Evolutionary conservation across 2,113 vertebrate genomes (phyloP).

Genomic region (Prunella himalayana): DNA sequence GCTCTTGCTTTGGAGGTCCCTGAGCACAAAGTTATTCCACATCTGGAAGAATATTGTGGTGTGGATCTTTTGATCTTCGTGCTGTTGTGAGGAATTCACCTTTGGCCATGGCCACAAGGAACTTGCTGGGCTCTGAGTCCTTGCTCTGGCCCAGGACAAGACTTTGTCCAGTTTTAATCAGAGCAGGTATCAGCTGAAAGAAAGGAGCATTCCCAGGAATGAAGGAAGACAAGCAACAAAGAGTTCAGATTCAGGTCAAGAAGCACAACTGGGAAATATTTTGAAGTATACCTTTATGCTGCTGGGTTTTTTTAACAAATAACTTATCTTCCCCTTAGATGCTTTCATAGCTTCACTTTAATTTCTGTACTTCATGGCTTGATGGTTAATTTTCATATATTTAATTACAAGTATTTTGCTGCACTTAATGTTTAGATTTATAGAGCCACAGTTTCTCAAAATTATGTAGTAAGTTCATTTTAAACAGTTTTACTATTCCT

Average conservation of each 20-base stretch:
- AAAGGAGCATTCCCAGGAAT: background rate
- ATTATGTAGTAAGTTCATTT: background rate
- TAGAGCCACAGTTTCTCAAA: background rate
- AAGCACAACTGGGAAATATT: background rate
- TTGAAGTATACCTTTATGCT: background rate
- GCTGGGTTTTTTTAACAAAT: background rate
- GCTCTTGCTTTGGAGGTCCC: background rate
- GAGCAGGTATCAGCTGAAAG: background rate
- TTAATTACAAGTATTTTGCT: background rate
- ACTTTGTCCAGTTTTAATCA: background rate
- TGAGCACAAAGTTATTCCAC: background rate
- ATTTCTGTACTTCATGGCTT: background rate
- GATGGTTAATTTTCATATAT: background rate
- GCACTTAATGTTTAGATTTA: background rate
- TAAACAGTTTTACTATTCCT: background rate
- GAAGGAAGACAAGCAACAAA: background rate
- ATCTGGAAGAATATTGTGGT: accelerated
- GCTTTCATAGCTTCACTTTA: background rate
- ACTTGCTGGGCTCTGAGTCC: background rate
- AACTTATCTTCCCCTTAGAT: background rate
- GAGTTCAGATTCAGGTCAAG: background rate
- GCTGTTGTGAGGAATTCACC: background rate
- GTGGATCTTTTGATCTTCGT: accelerated
- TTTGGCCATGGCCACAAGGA: background rate
- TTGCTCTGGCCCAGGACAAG: background rate